A percentile compares a stretch with the other conserved stretches of the same genome.
phyloP scores from a whole-genome alignment of 1,140 invertebrate species.

The Patella vulgata region DNA sequence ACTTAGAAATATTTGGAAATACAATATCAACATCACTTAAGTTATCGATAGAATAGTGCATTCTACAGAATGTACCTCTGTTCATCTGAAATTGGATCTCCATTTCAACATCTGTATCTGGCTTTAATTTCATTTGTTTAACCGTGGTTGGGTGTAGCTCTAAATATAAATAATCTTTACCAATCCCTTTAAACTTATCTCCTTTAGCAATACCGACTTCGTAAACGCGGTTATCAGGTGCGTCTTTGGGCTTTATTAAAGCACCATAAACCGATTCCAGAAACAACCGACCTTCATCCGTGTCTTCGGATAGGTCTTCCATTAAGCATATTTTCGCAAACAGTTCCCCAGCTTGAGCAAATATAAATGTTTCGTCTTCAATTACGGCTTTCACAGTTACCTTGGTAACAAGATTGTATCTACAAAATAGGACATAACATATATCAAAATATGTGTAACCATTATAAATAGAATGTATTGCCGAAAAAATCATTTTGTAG shows the following conservation, averaged over 20 bases:
- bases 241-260: slow-evolving; percentile 39
- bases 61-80: slow-evolving; percentile 50
- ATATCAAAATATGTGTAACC: background rate
- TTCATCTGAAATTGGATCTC: slow-evolving; percentile 63
- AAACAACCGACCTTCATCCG: slow-evolving; percentile 56
- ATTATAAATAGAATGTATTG: slow-evolving; percentile 16
- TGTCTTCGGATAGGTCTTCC: slow-evolving; percentile 59
- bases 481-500: background rate
- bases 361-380: slow-evolving; percentile 30
- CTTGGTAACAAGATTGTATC: slow-evolving; percentile 51
- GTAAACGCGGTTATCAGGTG: slow-evolving; percentile 39
- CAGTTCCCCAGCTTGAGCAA: slow-evolving; percentile 50
- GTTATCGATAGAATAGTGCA: slow-evolving; percentile 58
- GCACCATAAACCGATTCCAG: slow-evolving; percentile 52
- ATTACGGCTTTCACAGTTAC: slow-evolving; percentile 33
- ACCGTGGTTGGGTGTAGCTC: slow-evolving; percentile 44
- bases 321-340: slow-evolving; percentile 55
- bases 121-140: slow-evolving; percentile 35
- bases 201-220: slow-evolving; percentile 52
- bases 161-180: slow-evolving; percentile 55
- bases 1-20: slow-evolving; percentile 57
- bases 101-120: slow-evolving; percentile 31
- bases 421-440: slow-evolving; percentile 22
- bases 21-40: slow-evolving; percentile 51
- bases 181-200: slow-evolving; percentile 56